A percentile compares a stretch with the other conserved stretches of the same genome.
Conservation (phyloP, 2,888 invertebrate species). For the Megamerina dolium region DNA sequence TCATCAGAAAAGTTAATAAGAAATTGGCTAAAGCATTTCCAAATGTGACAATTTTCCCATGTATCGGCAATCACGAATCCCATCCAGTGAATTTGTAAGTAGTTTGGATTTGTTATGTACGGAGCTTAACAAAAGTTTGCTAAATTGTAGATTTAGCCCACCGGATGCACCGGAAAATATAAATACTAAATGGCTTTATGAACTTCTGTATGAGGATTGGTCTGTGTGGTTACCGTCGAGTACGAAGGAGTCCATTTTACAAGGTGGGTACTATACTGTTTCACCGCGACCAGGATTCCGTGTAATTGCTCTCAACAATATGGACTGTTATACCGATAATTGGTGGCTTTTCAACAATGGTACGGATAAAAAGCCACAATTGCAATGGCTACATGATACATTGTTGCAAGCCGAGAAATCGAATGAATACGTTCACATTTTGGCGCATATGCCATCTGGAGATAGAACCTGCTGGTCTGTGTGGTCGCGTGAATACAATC, state of each 20-base stretch:
- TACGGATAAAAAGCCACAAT: constrained; percentile 64
- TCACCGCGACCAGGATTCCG: constrained; percentile 63
- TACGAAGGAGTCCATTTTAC: constrained; percentile 55
- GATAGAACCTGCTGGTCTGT: constrained; percentile 59
- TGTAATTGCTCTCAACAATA: constrained; percentile 73
- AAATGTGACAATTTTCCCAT: constrained; percentile 59
- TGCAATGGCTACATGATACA: constrained; percentile 73
- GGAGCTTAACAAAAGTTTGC: not conserved
- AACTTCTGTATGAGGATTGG: constrained; percentile 66
- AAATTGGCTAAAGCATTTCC: constrained; percentile 56
- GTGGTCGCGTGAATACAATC: constrained; percentile 67
- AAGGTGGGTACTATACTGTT: constrained; percentile 73
- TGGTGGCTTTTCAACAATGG: constrained; percentile 68
- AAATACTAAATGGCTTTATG: constrained; percentile 69
- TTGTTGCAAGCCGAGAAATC: constrained; percentile 68
- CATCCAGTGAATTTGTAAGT: constrained; percentile 78
- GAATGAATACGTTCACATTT: constrained; percentile 72
- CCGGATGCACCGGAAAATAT: constrained; percentile 46
- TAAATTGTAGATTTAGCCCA: constrained; percentile 59
- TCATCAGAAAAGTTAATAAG: constrained; percentile 53
- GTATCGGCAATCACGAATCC: constrained; percentile 79
- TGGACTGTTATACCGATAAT: constrained; percentile 56
- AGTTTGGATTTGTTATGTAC: not conserved
- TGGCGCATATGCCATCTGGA: constrained; percentile 79
- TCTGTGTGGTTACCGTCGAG: constrained; percentile 58